These are phyloP conservation scores for Hoplodrina ambigua DNA, from an alignment of 2,888 invertebrate genomes.

Conservation along the genomic window DNA sequence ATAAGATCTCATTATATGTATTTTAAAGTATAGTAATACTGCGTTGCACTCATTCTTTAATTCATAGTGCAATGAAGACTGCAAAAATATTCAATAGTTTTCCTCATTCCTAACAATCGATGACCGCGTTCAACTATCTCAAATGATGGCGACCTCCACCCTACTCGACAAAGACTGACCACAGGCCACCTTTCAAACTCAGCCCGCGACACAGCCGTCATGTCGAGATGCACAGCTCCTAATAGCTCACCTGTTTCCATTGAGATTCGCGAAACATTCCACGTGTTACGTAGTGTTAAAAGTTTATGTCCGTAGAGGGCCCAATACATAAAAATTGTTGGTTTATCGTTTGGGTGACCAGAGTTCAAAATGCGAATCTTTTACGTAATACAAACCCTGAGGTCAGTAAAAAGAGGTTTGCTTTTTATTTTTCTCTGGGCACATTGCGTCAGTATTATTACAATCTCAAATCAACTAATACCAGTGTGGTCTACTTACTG, in stretches of 20 bases:
- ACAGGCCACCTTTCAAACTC: constrained; percentile 54
- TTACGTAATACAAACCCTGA: constrained; percentile 27
- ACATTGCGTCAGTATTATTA: constrained; percentile 68
- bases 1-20: constrained; percentile 45
- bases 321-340: constrained; percentile 38
- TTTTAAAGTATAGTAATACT: constrained; percentile 13
- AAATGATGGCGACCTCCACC: constrained; percentile 51
- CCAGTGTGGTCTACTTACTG: constrained; percentile 54
- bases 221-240: constrained; percentile 50
- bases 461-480: constrained; percentile 65
- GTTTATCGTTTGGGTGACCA: constrained; percentile 43
- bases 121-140: constrained; percentile 46
- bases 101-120: constrained; percentile 34
- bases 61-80: background rate
- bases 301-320: constrained; percentile 53
- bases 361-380: constrained; percentile 29
- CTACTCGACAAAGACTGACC: constrained; percentile 67
- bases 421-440: constrained; percentile 47
- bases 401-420: constrained; percentile 47
- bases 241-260: constrained; percentile 58
- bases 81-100: too few relatives aligned
- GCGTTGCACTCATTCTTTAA: background rate
- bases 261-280: constrained; percentile 78
- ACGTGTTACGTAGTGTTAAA: constrained; percentile 65
- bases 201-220: constrained; percentile 46